Conservation (phyloP, 2,888 invertebrate genomes). For the Lamellibrachia columna region DNA sequence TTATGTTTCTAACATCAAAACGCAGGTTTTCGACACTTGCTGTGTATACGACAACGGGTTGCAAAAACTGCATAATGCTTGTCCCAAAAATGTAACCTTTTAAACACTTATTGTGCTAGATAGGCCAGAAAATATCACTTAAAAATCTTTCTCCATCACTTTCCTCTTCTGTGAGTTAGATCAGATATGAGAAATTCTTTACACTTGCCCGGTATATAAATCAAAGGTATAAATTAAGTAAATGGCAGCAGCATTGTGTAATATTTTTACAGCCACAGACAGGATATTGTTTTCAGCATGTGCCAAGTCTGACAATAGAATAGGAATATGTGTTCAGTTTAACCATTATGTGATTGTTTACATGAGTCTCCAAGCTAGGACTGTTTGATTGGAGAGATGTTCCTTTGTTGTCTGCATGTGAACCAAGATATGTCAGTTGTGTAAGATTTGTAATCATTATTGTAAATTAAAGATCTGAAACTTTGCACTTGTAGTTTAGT, state of each 20-base stretch:
- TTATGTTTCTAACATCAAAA: neutral
- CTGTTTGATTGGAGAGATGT: neutral
- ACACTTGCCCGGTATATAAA: neutral
- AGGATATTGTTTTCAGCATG: neutral
- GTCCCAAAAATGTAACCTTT: neutral
- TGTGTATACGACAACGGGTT: neutral
- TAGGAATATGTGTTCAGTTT: neutral
- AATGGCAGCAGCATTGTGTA: neutral
- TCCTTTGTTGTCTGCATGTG: neutral
- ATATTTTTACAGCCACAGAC: neutral
- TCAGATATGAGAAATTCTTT: neutral
- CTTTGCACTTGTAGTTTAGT: neutral
- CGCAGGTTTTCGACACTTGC: neutral
- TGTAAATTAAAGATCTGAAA: neutral
- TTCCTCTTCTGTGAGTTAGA: neutral
- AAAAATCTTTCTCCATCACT: neutral
- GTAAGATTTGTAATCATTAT: neutral
- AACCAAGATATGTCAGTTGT: neutral
- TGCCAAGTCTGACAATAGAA: neutral
- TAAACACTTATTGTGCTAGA: neutral
- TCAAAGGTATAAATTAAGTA: neutral
- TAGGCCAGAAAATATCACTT: neutral
- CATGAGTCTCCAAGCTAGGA: neutral
- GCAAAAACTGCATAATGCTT: neutral
- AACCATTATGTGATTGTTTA: conserved; percentile 19